phyloP scores from a whole-genome alignment of 2,797 vertebrate species.

The Cottoperca gobio region DNA sequence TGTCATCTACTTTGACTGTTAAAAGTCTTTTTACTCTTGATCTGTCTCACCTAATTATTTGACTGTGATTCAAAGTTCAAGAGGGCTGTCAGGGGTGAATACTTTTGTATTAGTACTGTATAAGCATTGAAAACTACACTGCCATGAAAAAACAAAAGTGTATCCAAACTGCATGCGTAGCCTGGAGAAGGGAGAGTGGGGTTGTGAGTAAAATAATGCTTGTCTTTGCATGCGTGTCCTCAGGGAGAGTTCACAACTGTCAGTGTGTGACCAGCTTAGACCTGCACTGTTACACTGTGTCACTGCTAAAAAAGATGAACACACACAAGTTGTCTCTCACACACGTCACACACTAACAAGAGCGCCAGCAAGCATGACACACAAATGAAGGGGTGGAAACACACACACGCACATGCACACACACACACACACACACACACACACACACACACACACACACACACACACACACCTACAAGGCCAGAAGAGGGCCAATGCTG shows the following conservation, averaged over 20 bases:
- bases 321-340: slow-evolving; percentile 32
- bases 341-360: slow-evolving; percentile 18
- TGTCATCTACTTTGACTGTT: not conserved
- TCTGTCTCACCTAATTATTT: not conserved
- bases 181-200: not conserved
- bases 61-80: not conserved
- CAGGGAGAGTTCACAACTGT: slow-evolving; percentile 68
- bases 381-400: slow-evolving; percentile 44
- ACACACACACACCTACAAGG: not conserved
- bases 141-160: not conserved
- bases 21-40: slow-evolving; percentile 5
- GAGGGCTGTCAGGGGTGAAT: not conserved
- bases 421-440: not conserved
- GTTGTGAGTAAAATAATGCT: slow-evolving; percentile 21
- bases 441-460: not conserved
- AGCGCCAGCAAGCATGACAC: slow-evolving; percentile 46
- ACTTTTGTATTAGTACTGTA: not conserved
- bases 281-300: slow-evolving; percentile 47
- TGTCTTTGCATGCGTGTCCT: slow-evolving; percentile 37
- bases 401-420: slow-evolving; percentile 22
- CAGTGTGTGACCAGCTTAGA: slow-evolving; percentile 64
- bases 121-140: not conserved
- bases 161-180: not conserved
- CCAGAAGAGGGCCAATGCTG: slow-evolving; percentile 40
- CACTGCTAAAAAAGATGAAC: slow-evolving; percentile 52